Conservation (phyloP, 2,797 vertebrate species). For the Parauchenoglanis ngamensis region DNA sequence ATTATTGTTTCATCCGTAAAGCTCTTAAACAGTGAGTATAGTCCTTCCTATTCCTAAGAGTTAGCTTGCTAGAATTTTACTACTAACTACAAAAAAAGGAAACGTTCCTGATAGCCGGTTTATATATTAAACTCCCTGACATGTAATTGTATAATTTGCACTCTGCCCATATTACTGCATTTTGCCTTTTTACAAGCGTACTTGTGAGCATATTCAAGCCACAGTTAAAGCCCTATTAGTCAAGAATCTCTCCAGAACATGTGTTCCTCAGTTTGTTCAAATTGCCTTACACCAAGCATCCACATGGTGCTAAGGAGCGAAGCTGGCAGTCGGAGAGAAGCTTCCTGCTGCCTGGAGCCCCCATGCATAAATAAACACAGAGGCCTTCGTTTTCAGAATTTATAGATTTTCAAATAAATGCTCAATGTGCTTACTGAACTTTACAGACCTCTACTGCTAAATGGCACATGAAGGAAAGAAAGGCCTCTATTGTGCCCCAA, state of each 20-base stretch:
- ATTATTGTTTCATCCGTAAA: not conserved
- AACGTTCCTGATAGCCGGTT: slow-evolving; percentile 11
- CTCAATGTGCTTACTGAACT: slow-evolving; percentile 69
- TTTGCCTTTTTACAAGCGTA: slow-evolving; percentile 30
- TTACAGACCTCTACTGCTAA: slow-evolving; percentile 63
- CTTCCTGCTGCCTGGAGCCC: slow-evolving; percentile 56
- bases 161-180: slow-evolving; percentile 17
- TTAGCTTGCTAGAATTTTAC: not conserved
- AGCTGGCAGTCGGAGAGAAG: slow-evolving; percentile 61
- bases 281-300: slow-evolving; percentile 24
- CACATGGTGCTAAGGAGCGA: slow-evolving; percentile 59
- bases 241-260: slow-evolving; percentile 30
- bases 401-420: slow-evolving; percentile 75
- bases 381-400: slow-evolving; percentile 71
- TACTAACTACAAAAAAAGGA: not conserved
- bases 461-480: slow-evolving; percentile 63
- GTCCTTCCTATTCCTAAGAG: not conserved
- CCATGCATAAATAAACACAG: slow-evolving; percentile 72
- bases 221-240: slow-evolving; percentile 26
- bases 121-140: slow-evolving; percentile 19
- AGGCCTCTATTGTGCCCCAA: slow-evolving; percentile 65
- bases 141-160: slow-evolving; percentile 31
- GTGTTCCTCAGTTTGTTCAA: slow-evolving; percentile 34
- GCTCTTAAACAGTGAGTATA: not conserved
- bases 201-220: slow-evolving; percentile 58